Evolutionary conservation across 2,888 invertebrate genomes (phyloP).

Genomic region (Brassicogethes aeneus): DNA sequence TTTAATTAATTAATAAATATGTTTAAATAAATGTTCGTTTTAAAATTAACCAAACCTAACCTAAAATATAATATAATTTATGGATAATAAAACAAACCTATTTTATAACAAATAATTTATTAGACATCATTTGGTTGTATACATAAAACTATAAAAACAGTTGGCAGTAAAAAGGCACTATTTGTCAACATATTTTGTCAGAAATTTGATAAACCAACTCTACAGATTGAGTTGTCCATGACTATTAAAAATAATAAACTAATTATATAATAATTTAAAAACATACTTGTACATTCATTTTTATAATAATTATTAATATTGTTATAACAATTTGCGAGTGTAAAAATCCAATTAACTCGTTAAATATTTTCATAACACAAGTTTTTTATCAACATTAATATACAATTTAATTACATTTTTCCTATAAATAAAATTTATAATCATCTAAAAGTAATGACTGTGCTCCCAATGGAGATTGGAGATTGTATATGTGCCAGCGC

Average conservation of each 20-base stretch:
- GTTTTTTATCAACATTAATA: no score
- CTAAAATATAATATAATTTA: not conserved
- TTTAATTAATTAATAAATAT: slow-evolving; percentile 38
- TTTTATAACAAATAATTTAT: slow-evolving; percentile 1
- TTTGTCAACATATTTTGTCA: not conserved
- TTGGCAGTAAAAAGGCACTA: slow-evolving; percentile 2
- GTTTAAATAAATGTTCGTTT: slow-evolving; percentile 28
- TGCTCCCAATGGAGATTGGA: slow-evolving; percentile 36
- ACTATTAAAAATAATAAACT: not conserved
- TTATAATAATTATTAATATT: no score
- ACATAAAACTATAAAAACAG: not conserved
- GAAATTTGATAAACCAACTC: not conserved
- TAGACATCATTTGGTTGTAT: slow-evolving; percentile 1
- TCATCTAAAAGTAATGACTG: slow-evolving; percentile 36
- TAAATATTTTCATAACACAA: no score
- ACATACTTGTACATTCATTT: no score
- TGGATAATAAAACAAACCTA: not conserved
- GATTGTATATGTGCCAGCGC: slow-evolving; percentile 36
- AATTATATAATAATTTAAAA: no score
- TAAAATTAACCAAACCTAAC: not conserved
- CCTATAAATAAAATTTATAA: not conserved
- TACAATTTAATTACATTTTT: no score
- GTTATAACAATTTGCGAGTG: no score
- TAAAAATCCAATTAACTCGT: no score
- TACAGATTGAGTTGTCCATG: no score